Conservation (phyloP, 1,140 invertebrate genomes). For the Rhagoletis zephyria region DNA sequence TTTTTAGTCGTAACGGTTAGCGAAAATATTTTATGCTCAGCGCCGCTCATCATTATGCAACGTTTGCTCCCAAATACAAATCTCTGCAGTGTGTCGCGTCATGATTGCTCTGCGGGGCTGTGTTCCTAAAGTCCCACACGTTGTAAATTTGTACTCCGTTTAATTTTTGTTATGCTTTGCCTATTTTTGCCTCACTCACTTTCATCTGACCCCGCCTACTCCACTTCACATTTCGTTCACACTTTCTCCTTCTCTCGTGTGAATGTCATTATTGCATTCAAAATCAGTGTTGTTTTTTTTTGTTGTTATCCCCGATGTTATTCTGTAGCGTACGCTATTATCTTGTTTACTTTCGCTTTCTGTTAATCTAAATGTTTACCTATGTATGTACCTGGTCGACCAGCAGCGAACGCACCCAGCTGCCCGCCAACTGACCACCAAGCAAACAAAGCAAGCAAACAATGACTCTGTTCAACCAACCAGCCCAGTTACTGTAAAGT, state of each 20-base stretch:
- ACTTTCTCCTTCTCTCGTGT: not conserved
- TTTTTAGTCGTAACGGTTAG: too few relatives aligned
- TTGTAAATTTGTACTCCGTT: not conserved
- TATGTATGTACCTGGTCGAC: not conserved
- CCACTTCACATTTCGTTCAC: not conserved
- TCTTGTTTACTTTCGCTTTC: not conserved
- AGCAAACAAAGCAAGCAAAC: not conserved
- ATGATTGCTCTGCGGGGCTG: too few relatives aligned
- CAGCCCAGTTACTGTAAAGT: not conserved
- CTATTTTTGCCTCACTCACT: not conserved
- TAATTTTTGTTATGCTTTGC: not conserved
- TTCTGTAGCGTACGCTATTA: not conserved
- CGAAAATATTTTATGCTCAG: too few relatives aligned
- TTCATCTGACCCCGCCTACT: not conserved
- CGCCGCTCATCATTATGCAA: too few relatives aligned
- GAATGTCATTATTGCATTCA: too few relatives aligned
- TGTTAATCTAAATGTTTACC: not conserved
- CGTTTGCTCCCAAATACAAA: too few relatives aligned
- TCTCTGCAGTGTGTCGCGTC: too few relatives aligned
- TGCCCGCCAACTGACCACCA: not conserved
- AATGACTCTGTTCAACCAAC: not conserved
- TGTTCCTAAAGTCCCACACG: too few relatives aligned
- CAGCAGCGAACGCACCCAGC: not conserved
- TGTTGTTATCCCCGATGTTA: not conserved
- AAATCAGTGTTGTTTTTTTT: not conserved